These are phyloP conservation scores for Eueides isabella DNA, from an alignment of 1,140 invertebrate species.

Conservation along the genomic window DNA sequence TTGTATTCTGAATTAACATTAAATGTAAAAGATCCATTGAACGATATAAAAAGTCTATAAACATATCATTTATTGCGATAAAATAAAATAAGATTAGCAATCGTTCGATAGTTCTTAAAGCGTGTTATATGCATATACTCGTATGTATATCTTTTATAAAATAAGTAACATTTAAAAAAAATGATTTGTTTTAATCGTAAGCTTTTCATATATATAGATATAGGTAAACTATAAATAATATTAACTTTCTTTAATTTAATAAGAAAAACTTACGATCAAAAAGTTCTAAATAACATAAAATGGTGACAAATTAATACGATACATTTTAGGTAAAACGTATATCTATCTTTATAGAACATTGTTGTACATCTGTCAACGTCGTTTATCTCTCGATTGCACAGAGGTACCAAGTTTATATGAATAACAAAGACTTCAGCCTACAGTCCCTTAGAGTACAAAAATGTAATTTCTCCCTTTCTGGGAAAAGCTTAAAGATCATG, in stretches of 20 bases:
- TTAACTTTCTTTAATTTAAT: background rate
- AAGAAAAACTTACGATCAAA: slow-evolving; percentile 31
- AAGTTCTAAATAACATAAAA: slow-evolving; percentile 17
- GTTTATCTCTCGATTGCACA: no score
- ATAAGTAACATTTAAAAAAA: background rate
- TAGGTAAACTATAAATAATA: background rate
- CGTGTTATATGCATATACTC: background rate
- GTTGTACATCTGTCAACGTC: no score
- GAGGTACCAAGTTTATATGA: no score
- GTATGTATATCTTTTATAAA: background rate
- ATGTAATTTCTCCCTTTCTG: no score
- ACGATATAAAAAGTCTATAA: background rate
- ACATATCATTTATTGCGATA: background rate
- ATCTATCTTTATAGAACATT: no score
- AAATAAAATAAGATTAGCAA: background rate
- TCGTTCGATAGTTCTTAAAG: background rate
- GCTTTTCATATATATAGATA: background rate
- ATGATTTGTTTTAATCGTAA: slow-evolving; percentile 18
- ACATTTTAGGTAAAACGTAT: no score
- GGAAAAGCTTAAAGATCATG: no score
- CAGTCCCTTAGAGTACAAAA: no score
- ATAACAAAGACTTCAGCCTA: no score
- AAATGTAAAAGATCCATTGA: background rate
- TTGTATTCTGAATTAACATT: background rate
- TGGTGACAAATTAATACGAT: slow-evolving; percentile 34